A percentile compares a stretch with the other conserved stretches of the same genome.
These are phyloP conservation scores for Odontesthes bonariensis DNA, from an alignment of 2,113 vertebrate species.

Conservation along the genomic window DNA sequence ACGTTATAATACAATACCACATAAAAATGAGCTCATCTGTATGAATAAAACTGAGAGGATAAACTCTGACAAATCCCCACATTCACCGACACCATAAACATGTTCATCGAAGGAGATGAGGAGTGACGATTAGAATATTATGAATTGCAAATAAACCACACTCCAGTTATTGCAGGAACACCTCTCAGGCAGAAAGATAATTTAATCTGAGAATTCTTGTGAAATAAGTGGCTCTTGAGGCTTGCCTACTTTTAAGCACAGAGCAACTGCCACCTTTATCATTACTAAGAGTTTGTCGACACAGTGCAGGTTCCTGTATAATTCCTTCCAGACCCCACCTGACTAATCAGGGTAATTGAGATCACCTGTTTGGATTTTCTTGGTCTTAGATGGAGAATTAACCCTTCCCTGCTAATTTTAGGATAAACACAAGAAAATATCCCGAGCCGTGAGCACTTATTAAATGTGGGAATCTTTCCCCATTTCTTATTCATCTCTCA, in stretches of 20 bases:
- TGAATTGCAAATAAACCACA: neutral
- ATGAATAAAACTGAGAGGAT: neutral
- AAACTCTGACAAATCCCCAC: neutral
- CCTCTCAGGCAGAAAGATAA: neutral
- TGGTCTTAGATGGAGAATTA: too few relatives aligned
- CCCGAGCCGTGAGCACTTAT: neutral
- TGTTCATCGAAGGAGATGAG: neutral
- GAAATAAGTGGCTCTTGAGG: neutral
- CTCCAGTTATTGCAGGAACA: neutral
- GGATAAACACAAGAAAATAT: neutral
- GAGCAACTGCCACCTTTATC: too few relatives aligned
- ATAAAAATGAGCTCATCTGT: neutral
- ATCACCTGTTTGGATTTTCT: neutral
- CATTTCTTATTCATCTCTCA: constrained; percentile 2
- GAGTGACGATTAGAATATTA: neutral
- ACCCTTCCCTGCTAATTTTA: neutral
- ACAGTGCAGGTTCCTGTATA: neutral
- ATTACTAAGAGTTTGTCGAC: neutral
- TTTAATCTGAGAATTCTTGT: constrained; percentile 1
- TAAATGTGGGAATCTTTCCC: neutral
- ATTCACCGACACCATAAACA: neutral
- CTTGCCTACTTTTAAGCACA: neutral
- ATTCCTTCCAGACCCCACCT: neutral
- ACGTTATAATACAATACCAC: neutral
- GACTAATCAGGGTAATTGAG: constrained; percentile 12